Evolutionary conservation across 2,888 invertebrate species (phyloP).

Genomic region (Limnephilus lunatus): DNA sequence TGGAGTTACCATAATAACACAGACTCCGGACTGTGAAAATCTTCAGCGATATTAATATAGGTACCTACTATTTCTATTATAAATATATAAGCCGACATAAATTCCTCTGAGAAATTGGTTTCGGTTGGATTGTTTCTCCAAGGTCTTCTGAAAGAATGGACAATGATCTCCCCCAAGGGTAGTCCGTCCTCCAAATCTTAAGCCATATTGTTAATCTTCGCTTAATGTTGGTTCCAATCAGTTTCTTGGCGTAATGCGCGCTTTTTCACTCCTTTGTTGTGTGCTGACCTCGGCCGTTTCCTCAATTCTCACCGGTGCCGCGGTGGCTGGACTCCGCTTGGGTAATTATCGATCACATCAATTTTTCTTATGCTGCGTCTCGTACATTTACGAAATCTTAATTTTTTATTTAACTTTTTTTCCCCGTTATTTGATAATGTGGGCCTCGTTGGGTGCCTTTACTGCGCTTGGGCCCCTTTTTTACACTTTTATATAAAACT

Average conservation of each 20-base stretch:
- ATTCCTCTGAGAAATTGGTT: neutral
- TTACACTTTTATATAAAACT: too few relatives aligned
- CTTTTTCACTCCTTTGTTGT: slow-evolving; percentile 46
- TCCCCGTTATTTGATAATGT: too few relatives aligned
- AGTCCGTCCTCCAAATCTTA: slow-evolving; percentile 59
- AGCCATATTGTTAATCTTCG: slow-evolving; percentile 56
- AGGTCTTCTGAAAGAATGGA: slow-evolving; percentile 49
- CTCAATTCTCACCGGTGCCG: slow-evolving; percentile 18
- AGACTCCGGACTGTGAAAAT: too few relatives aligned
- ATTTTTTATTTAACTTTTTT: neutral
- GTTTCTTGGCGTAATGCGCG: slow-evolving; percentile 35
- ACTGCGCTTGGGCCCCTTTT: too few relatives aligned
- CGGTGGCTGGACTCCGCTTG: neutral
- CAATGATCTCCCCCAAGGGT: slow-evolving; percentile 53
- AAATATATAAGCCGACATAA: neutral
- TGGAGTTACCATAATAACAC: too few relatives aligned
- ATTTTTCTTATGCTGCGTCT: neutral
- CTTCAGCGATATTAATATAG: too few relatives aligned
- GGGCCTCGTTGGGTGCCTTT: too few relatives aligned
- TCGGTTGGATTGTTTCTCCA: slow-evolving; percentile 38
- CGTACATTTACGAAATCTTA: neutral
- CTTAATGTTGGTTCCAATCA: slow-evolving; percentile 5
- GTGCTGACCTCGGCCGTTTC: slow-evolving; percentile 50
- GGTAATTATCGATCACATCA: neutral
- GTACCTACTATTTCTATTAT: neutral